Evolutionary conservation across 1,140 invertebrate species (phyloP).

Genomic region (Fopius arisanus): DNA sequence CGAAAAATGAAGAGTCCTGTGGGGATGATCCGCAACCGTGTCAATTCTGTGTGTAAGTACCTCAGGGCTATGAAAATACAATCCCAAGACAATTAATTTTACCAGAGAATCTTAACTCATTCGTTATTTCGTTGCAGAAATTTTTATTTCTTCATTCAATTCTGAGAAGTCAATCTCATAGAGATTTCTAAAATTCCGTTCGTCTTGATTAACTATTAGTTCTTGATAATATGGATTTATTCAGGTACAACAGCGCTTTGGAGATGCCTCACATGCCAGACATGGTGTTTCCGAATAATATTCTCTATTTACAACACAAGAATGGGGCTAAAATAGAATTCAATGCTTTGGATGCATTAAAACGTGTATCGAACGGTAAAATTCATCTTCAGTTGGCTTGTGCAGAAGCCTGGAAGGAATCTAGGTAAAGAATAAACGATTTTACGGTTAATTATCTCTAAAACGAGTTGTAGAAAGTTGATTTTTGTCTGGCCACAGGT

Average conservation of each 20-base stretch:
- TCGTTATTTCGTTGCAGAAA: constrained; percentile 6
- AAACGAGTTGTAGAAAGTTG: not conserved
- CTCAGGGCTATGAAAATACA: not conserved
- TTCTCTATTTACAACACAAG: constrained; percentile 74
- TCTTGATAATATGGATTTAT: constrained; percentile 36
- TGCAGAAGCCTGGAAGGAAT: constrained; percentile 87
- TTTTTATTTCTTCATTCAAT: too few relatives aligned
- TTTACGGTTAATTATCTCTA: not conserved
- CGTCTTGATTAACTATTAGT: constrained; percentile 7
- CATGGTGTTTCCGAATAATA: constrained; percentile 96
- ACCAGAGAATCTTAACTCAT: not conserved
- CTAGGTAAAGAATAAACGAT: constrained; percentile 66
- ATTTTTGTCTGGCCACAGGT: constrained; percentile 48
- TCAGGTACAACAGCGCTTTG: constrained; percentile 79
- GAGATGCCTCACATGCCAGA: constrained; percentile 92
- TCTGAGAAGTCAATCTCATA: too few relatives aligned
- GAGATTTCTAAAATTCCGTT: too few relatives aligned
- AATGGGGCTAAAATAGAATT: constrained; percentile 82
- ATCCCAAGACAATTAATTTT: constrained; percentile 2
- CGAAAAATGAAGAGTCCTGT: constrained; percentile 64
- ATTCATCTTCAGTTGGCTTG: constrained; percentile 86
- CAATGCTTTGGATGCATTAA: constrained; percentile 89
- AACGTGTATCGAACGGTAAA: constrained; percentile 80
- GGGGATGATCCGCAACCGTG: constrained; percentile 62
- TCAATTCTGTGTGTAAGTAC: constrained; percentile 69